Conservation (phyloP, 2,113 vertebrate genomes). For the Gambusia holbrooki region DNA sequence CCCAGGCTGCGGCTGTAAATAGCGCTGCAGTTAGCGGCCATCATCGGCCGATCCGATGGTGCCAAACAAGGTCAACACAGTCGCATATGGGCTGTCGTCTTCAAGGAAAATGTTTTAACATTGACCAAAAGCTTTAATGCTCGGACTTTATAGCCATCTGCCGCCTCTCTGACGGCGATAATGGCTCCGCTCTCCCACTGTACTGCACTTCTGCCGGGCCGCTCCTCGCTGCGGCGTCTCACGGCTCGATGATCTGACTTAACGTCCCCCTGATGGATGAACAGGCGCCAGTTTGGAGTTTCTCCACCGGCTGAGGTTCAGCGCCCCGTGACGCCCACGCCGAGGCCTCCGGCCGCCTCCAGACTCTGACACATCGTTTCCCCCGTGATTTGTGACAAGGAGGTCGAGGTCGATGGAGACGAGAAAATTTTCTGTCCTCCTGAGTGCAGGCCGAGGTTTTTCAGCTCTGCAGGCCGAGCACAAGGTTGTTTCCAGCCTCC, state of each 20-base stretch:
- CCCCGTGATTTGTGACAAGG: constrained; percentile 72
- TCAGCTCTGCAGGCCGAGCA: constrained; percentile 32
- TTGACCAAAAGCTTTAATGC: constrained; percentile 42
- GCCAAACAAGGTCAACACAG: constrained; percentile 57
- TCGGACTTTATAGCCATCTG: constrained; percentile 42
- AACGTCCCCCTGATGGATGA: constrained; percentile 71
- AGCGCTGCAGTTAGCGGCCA: constrained; percentile 33
- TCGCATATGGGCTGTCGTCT: constrained; percentile 42
- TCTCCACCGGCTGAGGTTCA: constrained; percentile 47
- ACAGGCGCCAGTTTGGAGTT: constrained; percentile 45
- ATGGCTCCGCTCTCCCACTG: constrained; percentile 22
- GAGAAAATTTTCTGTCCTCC: constrained; percentile 52
- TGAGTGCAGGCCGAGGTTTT: constrained; percentile 58
- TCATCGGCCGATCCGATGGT: constrained; percentile 49
- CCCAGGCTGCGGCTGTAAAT: constrained; percentile 25
- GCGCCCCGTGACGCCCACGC: constrained; percentile 36
- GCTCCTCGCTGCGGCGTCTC: constrained; percentile 47
- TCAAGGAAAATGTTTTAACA: constrained; percentile 45
- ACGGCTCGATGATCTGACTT: constrained; percentile 58
- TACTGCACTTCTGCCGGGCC: constrained; percentile 34
- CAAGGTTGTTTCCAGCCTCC: constrained; percentile 17
- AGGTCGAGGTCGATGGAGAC: constrained; percentile 65
- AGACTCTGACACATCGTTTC: constrained; percentile 73
- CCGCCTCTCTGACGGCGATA: constrained; percentile 28
- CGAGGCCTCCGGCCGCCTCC: constrained; percentile 37